Evolutionary conservation across 2,797 vertebrate genomes (phyloP).

Genomic region (Tiaroga cobitis): DNA sequence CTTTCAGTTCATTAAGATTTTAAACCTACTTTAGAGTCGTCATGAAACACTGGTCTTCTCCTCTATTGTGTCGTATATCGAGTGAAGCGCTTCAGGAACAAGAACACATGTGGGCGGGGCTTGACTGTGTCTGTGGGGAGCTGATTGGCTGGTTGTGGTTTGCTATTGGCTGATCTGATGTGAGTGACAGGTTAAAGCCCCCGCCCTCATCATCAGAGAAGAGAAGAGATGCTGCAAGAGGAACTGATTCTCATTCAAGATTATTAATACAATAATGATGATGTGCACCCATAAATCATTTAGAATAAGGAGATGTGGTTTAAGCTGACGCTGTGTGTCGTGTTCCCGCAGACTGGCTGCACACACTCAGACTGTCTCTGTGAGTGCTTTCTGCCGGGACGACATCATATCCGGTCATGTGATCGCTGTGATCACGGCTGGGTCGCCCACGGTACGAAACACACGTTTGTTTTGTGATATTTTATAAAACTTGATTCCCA

Average conservation of each 20-base stretch:
- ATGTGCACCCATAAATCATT: neutral
- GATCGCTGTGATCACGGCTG: constrained; percentile 92
- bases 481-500: neutral
- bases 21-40: neutral
- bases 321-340: neutral
- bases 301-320: accelerated
- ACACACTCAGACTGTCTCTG: constrained; percentile 87
- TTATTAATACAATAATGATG: neutral
- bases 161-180: neutral
- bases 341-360: constrained; percentile 81
- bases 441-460: constrained; percentile 89
- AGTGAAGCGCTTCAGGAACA: accelerated
- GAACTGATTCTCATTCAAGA: neutral
- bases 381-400: constrained; percentile 85
- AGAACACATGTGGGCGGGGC: neutral
- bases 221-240: no score
- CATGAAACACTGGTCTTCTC: neutral
- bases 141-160: neutral
- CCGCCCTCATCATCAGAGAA: no score
- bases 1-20: neutral
- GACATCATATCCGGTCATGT: constrained; percentile 87
- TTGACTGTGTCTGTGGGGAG: neutral
- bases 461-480: neutral
- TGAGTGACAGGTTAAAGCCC: neutral
- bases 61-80: neutral